Evolutionary conservation across 2,113 vertebrate genomes (phyloP).

Genomic region (Gopherus evgoodei): DNA sequence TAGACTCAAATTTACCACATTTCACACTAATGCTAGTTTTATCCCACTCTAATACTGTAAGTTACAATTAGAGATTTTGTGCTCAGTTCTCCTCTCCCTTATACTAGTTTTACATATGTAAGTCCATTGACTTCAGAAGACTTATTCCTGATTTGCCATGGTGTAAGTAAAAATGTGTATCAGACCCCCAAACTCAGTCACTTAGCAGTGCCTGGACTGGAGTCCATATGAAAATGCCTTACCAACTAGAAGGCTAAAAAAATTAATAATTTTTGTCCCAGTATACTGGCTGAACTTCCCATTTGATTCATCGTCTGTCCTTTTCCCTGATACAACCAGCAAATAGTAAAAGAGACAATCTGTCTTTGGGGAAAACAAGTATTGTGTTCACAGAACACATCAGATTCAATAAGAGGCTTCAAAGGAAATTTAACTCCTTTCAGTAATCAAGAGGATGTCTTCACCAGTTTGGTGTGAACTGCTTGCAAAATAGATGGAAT

Average conservation of each 20-base stretch:
- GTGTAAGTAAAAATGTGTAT: neutral
- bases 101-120: neutral
- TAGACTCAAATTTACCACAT: neutral
- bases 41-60: neutral
- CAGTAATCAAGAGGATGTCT: constrained; percentile 42
- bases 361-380: constrained; percentile 43
- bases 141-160: neutral
- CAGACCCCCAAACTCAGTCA: neutral
- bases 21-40: neutral
- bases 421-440: constrained; percentile 58
- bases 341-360: constrained; percentile 22
- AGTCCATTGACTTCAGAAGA: neutral
- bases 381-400: constrained; percentile 37
- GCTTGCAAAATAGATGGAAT: constrained; percentile 62
- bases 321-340: constrained; percentile 26
- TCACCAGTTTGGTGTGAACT: constrained; percentile 57
- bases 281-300: constrained; percentile 18
- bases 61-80: neutral
- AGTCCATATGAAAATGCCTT: neutral
- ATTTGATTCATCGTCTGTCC: constrained; percentile 38
- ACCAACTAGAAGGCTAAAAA: constrained; percentile 49
- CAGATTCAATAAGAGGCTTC: constrained; percentile 49
- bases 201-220: neutral
- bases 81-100: neutral
- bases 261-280: constrained; percentile 63